Conservation (phyloP, 2,797 vertebrate genomes). For the Oreortyx pictus region DNA sequence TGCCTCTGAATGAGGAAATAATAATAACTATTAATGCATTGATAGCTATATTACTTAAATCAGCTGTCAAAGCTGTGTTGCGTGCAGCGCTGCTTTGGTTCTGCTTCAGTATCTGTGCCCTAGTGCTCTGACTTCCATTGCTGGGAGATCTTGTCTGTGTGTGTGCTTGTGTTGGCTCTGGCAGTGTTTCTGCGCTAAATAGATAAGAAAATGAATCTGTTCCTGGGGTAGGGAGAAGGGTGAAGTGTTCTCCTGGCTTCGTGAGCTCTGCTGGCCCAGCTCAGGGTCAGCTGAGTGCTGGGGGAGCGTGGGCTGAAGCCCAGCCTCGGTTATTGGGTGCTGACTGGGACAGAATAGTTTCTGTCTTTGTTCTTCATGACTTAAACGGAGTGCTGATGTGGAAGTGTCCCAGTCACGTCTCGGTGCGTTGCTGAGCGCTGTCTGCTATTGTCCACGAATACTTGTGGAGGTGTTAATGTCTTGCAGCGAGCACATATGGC, state of each 20-base stretch:
- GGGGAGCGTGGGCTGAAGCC: neutral
- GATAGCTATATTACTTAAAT: too few species aligned
- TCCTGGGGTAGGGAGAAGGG: neutral
- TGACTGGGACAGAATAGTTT: neutral
- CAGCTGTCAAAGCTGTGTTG: neutral
- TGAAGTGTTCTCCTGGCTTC: neutral
- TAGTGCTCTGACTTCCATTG: neutral
- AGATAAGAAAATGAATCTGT: neutral
- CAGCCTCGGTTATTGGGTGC: neutral
- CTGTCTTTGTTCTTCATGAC: conserved; percentile 26
- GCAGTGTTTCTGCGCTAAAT: neutral
- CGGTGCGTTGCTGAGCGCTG: fast-evolving
- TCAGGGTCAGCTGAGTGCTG: neutral
- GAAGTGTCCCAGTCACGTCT: conserved; percentile 51
- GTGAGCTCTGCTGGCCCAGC: neutral
- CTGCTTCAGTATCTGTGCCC: neutral
- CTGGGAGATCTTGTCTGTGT: fast-evolving
- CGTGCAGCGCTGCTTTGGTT: too few species aligned
- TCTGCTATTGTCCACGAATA: conserved; percentile 13
- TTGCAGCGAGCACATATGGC: conserved; percentile 45
- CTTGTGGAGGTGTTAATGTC: conserved; percentile 5
- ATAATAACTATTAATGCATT: too few species aligned
- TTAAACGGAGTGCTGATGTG: neutral
- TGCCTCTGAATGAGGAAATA: conserved; percentile 16
- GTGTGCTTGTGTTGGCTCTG: neutral